Evolutionary conservation across 2,113 vertebrate species (phyloP), one percentile per base, ranked within the genome.

Genomic region (Megaptera novaeangliae): DNA sequence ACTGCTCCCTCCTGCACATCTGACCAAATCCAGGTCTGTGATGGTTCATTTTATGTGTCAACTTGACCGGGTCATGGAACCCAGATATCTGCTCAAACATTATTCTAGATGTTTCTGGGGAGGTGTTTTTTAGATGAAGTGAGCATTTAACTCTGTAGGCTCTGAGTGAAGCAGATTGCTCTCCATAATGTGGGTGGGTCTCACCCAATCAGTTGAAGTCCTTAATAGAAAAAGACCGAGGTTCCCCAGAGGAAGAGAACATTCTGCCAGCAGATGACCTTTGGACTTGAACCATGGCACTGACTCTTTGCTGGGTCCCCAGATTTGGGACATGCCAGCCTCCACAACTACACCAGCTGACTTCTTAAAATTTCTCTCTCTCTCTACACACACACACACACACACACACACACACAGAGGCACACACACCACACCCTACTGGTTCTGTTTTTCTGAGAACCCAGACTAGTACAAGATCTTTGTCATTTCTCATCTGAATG

Each of bases 1-100:
- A 41, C 27, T 14, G 5, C 39, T 14, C 9, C 0, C 11, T 11
- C 31, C n/a, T 44, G 13, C 2, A n/a, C n/a, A 8, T 6, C n/a
- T 23, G 25, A 52, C 14, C 14, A 39, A 74, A 25, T 31, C 41
- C 6, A n/a, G 69, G 31, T 6, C 29, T n/a, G 41, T 9, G n/a
- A 12, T 2, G 17, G 6, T 12, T 77, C 0, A 39, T 57, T 27
- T 49, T 9, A 46, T 18, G 9, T 74, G 34, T 55, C 80, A 57
- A 1, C 18, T 31, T 23, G 3, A 4, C 23, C 36, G 9, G 83
- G 77, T 39, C 29, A 5, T 2, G 0, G 44, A 2, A 20, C 34
- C 15, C 63, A 72, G 27, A 27, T 84, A 31, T 44, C 59, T 84
- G 55, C 61, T 52, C 44, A 23, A 46, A 36, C 25, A 39, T 39